phyloP scores from a whole-genome alignment of 1,140 invertebrate genomes.

The Himalopsyche phryganea region DNA sequence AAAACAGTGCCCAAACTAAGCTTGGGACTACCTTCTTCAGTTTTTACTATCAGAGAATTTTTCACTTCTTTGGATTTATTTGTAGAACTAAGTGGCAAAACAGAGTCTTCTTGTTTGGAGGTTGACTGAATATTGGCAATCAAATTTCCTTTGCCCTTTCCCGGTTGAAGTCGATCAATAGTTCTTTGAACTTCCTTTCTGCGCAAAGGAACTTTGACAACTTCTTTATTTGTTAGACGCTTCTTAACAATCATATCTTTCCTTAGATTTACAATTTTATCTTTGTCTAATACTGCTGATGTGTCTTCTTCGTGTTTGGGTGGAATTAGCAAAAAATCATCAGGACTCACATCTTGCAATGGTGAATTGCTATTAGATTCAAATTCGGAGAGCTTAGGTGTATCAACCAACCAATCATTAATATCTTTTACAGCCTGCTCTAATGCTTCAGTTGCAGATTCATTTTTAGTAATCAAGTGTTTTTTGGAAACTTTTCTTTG shows the following conservation, averaged over 20 bases:
- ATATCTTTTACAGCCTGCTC: slow-evolving; percentile 85
- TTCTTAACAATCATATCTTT: slow-evolving; percentile 21
- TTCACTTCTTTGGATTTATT: slow-evolving; percentile 55
- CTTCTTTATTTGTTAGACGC: slow-evolving; percentile 20
- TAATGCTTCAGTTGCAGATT: slow-evolving; percentile 69
- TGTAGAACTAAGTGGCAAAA: slow-evolving; percentile 41
- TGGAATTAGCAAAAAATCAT: slow-evolving; percentile 15
- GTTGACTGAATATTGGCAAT: slow-evolving; percentile 54
- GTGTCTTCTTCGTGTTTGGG: slow-evolving; percentile 14
- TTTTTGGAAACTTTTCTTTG: slow-evolving; percentile 41
- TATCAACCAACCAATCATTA: slow-evolving; percentile 82
- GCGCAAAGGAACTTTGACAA: slow-evolving; percentile 13
- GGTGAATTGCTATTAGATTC: slow-evolving; percentile 73
- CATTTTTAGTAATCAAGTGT: slow-evolving; percentile 49
- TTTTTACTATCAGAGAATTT: slow-evolving; percentile 53
- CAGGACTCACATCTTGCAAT: slow-evolving; percentile 34
- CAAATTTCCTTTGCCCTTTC: slow-evolving; percentile 82
- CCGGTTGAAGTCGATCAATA: slow-evolving; percentile 77
- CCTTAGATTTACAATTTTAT: slow-evolving; percentile 28
- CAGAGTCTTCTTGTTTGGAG: slow-evolving; percentile 48
- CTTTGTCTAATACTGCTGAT: slow-evolving; percentile 38
- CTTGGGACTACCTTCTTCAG: slow-evolving; percentile 65
- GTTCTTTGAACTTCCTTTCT: slow-evolving; percentile 74
- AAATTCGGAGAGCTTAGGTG: slow-evolving; percentile 69
- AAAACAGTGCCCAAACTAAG: slow-evolving; percentile 77